A percentile compares a stretch with the other conserved stretches of the same genome.
phyloP scores from a whole-genome alignment of 2,113 vertebrate species.

The Siniperca knerii region DNA sequence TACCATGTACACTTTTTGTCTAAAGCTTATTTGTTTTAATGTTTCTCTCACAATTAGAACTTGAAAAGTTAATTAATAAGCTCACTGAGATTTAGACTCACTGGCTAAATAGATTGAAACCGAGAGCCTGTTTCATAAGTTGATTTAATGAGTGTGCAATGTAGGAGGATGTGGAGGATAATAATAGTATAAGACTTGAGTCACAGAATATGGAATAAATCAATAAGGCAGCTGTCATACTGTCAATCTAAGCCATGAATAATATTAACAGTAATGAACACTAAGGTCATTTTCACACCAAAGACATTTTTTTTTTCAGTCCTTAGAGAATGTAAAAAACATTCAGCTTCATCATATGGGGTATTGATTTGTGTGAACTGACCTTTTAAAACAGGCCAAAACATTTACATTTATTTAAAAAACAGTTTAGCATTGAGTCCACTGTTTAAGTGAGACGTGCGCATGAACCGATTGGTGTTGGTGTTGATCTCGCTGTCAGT shows the following conservation, averaged over 20 bases:
- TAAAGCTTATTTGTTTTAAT: not conserved
- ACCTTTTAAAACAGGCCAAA: not conserved
- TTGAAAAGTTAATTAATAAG: not conserved
- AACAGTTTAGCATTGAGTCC: not conserved
- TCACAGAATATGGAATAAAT: constrained; percentile 29
- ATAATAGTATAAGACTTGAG: constrained; percentile 14
- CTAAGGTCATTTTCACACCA: not conserved
- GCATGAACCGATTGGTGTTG: not conserved
- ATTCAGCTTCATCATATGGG: not conserved
- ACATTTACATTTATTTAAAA: not conserved
- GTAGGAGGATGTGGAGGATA: not conserved
- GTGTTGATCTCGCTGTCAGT: not conserved
- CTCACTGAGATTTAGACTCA: not conserved
- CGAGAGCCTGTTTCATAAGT: not conserved
- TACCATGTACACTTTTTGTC: not conserved
- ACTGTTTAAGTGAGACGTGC: not conserved
- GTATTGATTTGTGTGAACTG: not conserved
- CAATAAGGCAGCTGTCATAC: constrained; percentile 9
- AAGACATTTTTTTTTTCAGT: not conserved
- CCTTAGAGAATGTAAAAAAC: not conserved
- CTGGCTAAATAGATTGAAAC: not conserved
- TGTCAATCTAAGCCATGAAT: not conserved
- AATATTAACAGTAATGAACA: constrained; percentile 1
- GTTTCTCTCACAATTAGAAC: not conserved
- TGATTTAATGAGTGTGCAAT: constrained; percentile 10